These are phyloP conservation scores for Tupaia tana DNA, from an alignment of 2,113 vertebrate genomes.

Conservation along the genomic window DNA sequence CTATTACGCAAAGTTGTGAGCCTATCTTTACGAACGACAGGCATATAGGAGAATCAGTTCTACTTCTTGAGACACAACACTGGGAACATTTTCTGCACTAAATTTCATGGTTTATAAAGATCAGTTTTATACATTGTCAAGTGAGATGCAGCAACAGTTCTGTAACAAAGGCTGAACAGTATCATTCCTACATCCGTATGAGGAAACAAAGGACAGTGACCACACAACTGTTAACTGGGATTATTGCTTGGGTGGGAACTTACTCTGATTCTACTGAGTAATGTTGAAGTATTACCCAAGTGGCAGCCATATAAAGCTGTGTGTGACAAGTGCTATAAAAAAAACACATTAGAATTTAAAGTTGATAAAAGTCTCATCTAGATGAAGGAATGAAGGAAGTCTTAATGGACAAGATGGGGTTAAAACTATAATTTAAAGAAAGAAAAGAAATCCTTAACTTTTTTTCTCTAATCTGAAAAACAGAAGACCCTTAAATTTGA, in stretches of 20 bases:
- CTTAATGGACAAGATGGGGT: neutral
- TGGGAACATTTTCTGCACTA: neutral
- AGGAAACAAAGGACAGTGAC: neutral
- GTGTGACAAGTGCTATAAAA: neutral
- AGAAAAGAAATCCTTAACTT: neutral
- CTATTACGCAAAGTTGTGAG: neutral
- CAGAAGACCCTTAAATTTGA: neutral
- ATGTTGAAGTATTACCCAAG: neutral
- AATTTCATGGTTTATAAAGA: neutral
- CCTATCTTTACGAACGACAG: neutral
- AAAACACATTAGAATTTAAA: neutral
- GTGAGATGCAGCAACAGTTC: neutral
- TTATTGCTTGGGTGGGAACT: neutral
- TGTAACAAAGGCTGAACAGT: neutral
- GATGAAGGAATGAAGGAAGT: neutral
- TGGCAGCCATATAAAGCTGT: neutral
- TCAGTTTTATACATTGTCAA: neutral
- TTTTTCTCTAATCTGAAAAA: neutral
- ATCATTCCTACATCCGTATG: neutral
- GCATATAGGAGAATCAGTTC: neutral
- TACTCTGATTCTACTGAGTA: neutral
- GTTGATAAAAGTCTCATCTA: neutral
- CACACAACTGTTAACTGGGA: neutral
- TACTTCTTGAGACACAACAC: neutral
- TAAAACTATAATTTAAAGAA: conserved; percentile 27